Conservation (phyloP, 92 coral and sea anemone genomes). For the Parazoanthus swiftii region DNA sequence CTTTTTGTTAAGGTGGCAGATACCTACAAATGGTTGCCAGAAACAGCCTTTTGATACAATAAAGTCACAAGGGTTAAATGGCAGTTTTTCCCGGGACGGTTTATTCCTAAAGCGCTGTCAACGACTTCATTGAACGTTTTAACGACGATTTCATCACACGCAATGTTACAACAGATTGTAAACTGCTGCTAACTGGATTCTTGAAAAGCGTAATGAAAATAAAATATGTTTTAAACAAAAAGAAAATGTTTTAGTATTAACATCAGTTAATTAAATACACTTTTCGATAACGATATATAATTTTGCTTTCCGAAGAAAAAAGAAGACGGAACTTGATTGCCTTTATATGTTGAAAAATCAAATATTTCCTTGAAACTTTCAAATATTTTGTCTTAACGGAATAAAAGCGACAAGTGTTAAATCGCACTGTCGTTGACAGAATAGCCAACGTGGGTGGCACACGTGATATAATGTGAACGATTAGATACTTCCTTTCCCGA, state of each 20-base stretch:
- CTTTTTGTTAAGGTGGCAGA: background rate
- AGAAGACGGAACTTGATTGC: too few relatives aligned
- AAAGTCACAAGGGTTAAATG: background rate
- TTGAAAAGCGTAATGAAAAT: too few relatives aligned
- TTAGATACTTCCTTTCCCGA: slow-evolving; percentile 20
- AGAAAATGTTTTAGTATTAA: background rate
- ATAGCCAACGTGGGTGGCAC: slow-evolving; percentile 19
- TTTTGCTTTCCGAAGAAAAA: background rate
- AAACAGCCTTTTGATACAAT: background rate
- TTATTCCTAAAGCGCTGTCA: background rate
- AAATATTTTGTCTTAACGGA: background rate
- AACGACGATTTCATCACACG: background rate
- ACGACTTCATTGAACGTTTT: background rate
- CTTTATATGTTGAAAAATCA: background rate
- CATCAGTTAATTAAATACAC: background rate
- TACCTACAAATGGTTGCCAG: background rate
- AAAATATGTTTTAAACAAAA: background rate
- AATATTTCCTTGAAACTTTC: background rate
- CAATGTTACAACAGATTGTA: background rate
- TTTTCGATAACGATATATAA: too few relatives aligned
- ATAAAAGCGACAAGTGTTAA: slow-evolving; percentile 12
- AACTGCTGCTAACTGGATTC: background rate
- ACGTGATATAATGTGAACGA: slow-evolving; percentile 26
- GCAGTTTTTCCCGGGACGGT: background rate
- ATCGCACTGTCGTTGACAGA: slow-evolving; percentile 14